Conservation (phyloP, 2,113 vertebrate genomes). For the Thamnophis sirtalis region DNA sequence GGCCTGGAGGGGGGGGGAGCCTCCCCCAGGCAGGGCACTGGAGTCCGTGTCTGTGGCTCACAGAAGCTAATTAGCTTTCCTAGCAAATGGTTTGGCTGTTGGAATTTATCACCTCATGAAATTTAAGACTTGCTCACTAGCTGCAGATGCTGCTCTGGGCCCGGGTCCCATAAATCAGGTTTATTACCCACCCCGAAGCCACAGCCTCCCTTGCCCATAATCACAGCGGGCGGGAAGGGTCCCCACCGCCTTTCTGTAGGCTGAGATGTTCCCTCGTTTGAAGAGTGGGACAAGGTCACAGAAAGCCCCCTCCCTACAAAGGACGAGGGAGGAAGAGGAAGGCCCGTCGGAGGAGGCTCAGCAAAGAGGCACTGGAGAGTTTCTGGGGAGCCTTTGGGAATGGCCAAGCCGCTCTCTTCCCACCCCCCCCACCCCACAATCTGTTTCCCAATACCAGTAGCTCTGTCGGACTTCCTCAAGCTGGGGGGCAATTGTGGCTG, state of each 20-base stretch:
- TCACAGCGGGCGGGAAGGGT: conserved; percentile 44
- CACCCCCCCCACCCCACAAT: too few relatives aligned
- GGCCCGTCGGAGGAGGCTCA: fast-evolving
- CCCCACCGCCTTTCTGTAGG: conserved; percentile 24
- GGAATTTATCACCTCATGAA: conserved; percentile 70
- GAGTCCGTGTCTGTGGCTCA: conserved; percentile 38
- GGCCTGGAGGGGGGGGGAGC: neutral
- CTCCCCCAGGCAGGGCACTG: fast-evolving
- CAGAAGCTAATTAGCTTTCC: conserved; percentile 67
- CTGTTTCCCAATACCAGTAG: neutral
- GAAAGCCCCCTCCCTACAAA: neutral
- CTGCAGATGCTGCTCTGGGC: conserved; percentile 54
- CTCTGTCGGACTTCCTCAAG: neutral
- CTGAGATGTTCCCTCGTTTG: conserved; percentile 38
- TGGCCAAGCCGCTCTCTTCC: neutral
- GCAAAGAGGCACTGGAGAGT: neutral
- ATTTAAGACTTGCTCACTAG: conserved; percentile 65
- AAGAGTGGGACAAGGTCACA: conserved; percentile 1
- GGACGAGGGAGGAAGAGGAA: neutral
- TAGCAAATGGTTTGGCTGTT: conserved; percentile 69
- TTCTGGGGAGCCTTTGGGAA: neutral
- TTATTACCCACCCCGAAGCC: conserved; percentile 59
- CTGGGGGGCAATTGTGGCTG: neutral
- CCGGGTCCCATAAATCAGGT: conserved; percentile 66
- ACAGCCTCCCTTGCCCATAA: conserved; percentile 52